Evolutionary conservation across 2,113 vertebrate species (phyloP).

Genomic region (Cyphomyrus discorhynchus): DNA sequence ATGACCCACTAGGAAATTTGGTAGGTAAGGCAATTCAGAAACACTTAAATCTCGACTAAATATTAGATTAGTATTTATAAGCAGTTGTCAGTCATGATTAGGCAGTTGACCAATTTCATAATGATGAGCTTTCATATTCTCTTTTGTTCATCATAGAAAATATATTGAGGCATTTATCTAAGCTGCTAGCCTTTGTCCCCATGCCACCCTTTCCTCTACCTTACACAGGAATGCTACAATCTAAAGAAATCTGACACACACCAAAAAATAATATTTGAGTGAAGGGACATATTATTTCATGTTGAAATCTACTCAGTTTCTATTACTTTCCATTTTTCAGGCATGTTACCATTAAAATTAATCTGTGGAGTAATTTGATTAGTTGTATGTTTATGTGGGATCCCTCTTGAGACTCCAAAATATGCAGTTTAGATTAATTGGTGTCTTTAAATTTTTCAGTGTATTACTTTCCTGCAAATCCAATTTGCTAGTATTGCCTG

Average conservation of each 20-base stretch:
- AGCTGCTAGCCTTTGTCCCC: neutral
- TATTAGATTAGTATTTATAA: constrained; percentile 53
- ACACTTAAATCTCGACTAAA: constrained; percentile 56
- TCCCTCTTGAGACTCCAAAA: neutral
- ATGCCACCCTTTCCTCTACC: neutral
- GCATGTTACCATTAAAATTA: neutral
- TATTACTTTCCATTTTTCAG: neutral
- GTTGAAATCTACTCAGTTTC: neutral
- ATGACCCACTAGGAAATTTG: constrained; percentile 24
- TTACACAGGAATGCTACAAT: neutral
- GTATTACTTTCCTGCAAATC: neutral
- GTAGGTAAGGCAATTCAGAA: constrained; percentile 45
- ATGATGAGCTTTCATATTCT: constrained; percentile 1
- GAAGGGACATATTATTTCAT: neutral
- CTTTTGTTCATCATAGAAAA: neutral
- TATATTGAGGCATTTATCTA: neutral
- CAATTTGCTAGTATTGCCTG: neutral
- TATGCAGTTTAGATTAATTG: neutral
- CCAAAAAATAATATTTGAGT: neutral
- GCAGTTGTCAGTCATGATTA: constrained; percentile 50
- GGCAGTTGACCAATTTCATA: constrained; percentile 1
- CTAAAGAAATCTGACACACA: neutral
- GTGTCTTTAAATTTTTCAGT: neutral
- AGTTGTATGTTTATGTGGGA: neutral
- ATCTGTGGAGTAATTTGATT: neutral